A percentile compares a stretch with the other conserved stretches of the same genome.
Conservation (phyloP, 2,113 vertebrate genomes). For the Oreocharis arfaki region DNA sequence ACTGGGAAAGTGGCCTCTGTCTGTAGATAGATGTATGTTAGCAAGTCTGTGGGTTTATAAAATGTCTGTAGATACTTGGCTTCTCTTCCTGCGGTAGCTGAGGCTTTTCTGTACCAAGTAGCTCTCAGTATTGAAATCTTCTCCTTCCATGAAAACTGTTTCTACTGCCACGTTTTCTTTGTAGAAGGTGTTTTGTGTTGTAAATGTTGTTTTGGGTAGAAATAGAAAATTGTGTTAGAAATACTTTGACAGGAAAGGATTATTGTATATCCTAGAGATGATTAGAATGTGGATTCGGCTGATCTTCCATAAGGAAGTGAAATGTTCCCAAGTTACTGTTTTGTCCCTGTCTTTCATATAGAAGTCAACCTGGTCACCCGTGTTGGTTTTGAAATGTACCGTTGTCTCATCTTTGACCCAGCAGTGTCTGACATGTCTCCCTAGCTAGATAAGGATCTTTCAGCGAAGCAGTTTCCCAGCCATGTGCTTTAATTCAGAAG, state of each 20-base stretch:
- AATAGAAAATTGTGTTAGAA: neutral
- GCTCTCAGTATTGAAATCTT: neutral
- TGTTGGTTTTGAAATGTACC: neutral
- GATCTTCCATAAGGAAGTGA: neutral
- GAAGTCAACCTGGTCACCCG: neutral
- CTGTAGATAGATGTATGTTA: neutral
- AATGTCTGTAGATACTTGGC: neutral
- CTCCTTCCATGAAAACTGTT: accelerated
- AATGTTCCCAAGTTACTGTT: neutral
- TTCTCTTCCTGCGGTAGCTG: neutral
- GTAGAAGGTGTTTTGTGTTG: neutral
- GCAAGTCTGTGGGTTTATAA: neutral
- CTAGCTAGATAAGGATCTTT: neutral
- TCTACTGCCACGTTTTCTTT: neutral
- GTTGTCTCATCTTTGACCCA: neutral
- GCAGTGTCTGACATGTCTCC: neutral
- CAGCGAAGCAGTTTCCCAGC: neutral
- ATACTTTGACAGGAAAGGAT: neutral
- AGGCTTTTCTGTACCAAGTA: neutral
- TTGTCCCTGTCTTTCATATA: neutral
- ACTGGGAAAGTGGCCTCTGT: neutral
- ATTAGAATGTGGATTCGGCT: neutral
- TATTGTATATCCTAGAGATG: neutral
- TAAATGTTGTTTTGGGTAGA: neutral
- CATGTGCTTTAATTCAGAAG: neutral